Percentiles rank a stretch among this genome's conserved stretches.
Conservation (phyloP, 2,797 vertebrate genomes). For the Florisuga fusca region DNA sequence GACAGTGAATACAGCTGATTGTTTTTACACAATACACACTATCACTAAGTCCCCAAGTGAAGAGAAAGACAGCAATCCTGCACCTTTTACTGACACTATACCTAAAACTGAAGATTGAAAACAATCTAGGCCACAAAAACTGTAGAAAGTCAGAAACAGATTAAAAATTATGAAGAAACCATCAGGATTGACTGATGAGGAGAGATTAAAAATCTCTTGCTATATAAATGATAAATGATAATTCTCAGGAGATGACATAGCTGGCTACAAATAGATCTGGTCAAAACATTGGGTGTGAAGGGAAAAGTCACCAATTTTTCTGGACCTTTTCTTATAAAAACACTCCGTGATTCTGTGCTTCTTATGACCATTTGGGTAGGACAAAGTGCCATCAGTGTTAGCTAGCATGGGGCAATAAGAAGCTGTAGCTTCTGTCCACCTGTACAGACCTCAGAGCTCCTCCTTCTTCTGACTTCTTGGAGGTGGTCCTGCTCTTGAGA, state of each 20-base stretch:
- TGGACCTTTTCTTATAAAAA: not conserved
- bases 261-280: not conserved
- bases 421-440: not conserved
- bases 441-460: not conserved
- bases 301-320: not conserved
- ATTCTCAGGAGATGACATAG: not conserved
- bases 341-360: not conserved
- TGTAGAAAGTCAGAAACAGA: not conserved
- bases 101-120: not conserved
- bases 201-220: constrained; percentile 1
- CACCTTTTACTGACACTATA: not conserved
- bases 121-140: not conserved
- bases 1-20: not conserved
- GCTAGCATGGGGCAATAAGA: not conserved
- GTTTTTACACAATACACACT: not conserved
- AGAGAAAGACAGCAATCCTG: not conserved
- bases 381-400: not conserved
- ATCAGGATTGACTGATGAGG: not conserved
- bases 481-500: not conserved
- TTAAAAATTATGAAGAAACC: not conserved
- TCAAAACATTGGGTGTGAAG: not conserved
- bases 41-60: not conserved
- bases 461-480: not conserved
- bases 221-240: constrained; percentile 1
- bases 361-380: not conserved